Conservation (phyloP, 2,797 vertebrate genomes). For the Gymnodraco acuticeps region DNA sequence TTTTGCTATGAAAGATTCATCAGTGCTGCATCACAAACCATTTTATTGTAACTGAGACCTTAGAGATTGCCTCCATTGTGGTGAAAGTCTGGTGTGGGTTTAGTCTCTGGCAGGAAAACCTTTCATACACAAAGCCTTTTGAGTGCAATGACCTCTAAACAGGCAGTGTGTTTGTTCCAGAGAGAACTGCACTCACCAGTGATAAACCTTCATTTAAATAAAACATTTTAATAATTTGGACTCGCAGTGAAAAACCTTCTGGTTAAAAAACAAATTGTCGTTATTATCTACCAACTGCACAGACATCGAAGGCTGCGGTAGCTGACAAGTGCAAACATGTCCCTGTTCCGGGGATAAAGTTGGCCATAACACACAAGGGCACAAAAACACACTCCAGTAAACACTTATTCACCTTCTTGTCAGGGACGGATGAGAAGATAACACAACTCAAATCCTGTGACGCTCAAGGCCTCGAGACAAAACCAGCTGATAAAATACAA, state of each 20-base stretch:
- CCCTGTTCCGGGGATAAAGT: no score
- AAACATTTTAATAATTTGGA: background rate
- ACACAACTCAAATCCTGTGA: background rate
- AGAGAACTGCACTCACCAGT: conserved; percentile 25
- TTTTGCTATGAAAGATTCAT: background rate
- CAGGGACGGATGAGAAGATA: background rate
- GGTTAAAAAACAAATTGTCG: background rate
- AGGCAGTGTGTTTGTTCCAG: conserved; percentile 19
- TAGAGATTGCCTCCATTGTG: background rate
- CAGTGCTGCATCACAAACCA: background rate
- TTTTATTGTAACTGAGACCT: conserved; percentile 22
- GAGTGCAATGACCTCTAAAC: conserved; percentile 18
- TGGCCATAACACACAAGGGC: no score
- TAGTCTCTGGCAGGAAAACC: conserved; percentile 15
- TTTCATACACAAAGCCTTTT: conserved; percentile 19
- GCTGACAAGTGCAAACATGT: no score
- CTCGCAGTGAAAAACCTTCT: no score
- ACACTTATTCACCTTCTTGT: background rate
- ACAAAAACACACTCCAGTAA: no score
- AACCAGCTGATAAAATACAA: background rate
- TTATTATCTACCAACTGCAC: background rate
- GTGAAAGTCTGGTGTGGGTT: conserved; percentile 47
- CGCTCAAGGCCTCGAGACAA: background rate
- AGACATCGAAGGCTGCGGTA: background rate
- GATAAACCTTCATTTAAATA: background rate